A percentile compares a stretch with the other conserved stretches of the same genome.
Conservation (phyloP, 2,113 vertebrate species). For the Rhagologus leucostigma region DNA sequence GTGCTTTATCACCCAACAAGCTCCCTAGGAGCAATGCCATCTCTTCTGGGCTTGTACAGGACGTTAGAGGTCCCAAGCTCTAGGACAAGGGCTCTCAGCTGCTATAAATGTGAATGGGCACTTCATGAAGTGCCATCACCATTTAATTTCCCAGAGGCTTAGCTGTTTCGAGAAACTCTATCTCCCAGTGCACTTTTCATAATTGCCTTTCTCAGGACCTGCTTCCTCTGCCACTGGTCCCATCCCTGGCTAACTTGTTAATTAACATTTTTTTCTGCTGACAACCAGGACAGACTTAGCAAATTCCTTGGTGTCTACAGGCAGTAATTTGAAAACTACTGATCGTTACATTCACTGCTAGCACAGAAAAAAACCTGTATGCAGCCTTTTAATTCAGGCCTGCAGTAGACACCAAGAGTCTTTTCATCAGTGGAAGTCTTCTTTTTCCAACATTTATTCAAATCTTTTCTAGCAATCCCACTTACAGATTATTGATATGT, state of each 20-base stretch:
- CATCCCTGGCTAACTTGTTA: neutral
- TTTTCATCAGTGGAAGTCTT: neutral
- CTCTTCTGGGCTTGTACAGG: neutral
- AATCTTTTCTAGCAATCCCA: neutral
- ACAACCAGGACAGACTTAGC: neutral
- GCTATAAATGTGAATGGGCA: neutral
- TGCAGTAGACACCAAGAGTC: neutral
- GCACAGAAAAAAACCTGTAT: neutral
- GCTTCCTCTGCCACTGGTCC: neutral
- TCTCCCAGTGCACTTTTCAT: neutral
- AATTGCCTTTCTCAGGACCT: neutral
- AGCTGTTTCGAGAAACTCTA: neutral
- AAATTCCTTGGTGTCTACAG: neutral
- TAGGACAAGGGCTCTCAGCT: neutral
- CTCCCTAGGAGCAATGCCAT: accelerated
- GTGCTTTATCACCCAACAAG: accelerated
- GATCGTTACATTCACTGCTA: neutral
- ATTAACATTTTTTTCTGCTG: neutral
- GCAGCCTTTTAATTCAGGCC: neutral
- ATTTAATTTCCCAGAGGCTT: constrained; percentile 4
- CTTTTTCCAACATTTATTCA: neutral
- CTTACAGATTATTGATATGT: neutral
- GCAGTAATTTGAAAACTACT: neutral
- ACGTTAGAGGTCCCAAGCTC: accelerated
- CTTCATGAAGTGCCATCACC: neutral